phyloP scores from a whole-genome alignment of 2,797 vertebrate species.

The Thaleichthys pacificus region DNA sequence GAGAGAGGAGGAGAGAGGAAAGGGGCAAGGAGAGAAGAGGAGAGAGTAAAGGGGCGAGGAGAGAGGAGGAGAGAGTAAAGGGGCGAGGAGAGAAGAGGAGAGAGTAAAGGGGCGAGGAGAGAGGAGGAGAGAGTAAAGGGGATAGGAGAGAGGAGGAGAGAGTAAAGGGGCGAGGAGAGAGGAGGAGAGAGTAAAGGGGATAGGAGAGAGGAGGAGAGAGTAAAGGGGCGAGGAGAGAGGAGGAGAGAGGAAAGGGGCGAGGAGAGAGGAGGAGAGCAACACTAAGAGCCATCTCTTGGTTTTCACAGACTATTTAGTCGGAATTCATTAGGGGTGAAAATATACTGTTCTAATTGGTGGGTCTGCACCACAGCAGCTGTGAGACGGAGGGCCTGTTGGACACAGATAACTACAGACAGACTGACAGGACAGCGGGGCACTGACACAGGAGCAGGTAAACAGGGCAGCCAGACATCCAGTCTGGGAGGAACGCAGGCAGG shows the following conservation, averaged over 20 bases:
- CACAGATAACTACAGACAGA: no score
- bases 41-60: neutral
- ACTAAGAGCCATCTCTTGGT: slow-evolving; percentile 3
- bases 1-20: neutral
- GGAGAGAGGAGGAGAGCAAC: neutral
- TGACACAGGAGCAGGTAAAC: no score
- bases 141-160: no score
- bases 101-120: no score
- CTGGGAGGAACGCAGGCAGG: no score
- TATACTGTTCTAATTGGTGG: slow-evolving; percentile 16
- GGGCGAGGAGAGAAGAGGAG: neutral
- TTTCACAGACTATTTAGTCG: slow-evolving; percentile 19
- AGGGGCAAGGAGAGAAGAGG: neutral
- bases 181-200: no score
- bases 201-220: neutral
- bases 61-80: neutral
- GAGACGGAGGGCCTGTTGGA: no score
- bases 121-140: no score
- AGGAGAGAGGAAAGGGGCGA: neutral
- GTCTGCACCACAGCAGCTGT: neutral
- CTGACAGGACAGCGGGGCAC: no score
- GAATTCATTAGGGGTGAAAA: slow-evolving; percentile 22
- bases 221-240: neutral
- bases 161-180: no score
- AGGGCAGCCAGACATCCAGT: no score